Evolutionary conservation across 2,888 invertebrate genomes (phyloP), one percentile per base, ranked within the genome.

Genomic region (Cryptops parisi): DNA sequence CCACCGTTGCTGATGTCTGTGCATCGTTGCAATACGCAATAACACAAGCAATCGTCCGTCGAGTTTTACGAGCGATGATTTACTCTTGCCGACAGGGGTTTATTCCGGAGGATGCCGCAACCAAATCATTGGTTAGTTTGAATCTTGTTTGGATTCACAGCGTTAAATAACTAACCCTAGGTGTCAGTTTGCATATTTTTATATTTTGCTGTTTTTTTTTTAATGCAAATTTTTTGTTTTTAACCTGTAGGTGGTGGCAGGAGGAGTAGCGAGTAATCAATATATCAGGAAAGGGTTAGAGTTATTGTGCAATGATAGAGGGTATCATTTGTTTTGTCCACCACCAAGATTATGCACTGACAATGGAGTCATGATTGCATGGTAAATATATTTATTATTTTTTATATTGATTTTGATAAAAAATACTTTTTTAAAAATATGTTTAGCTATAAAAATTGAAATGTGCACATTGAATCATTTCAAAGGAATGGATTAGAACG

Each of bases 361-460:
- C 68, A 98, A 98, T 76, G 98, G 97, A 5, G 78, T 93, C 27
- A 98, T 98, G 98, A 88, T 98, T 62, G 97, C 97, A 19, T 97
- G 97, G 72, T 62, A 47, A 43, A 54, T 53, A 17, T 33, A 24
- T 21, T 38, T 9, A 45, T 49, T 44, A 3, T 5, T 33, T 52
- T 4, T n/a, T n/a, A n/a, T n/a, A n/a, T n/a, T n/a, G n/a, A n/a
- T n/a, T n/a, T n/a, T n/a, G n/a, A n/a, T n/a, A n/a, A n/a, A n/a
- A n/a, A n/a, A n/a, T n/a, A n/a, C n/a, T n/a, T n/a, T n/a, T n/a
- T n/a, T n/a, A n/a, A n/a, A n/a, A n/a, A n/a, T n/a, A n/a, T n/a
- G n/a, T n/a, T n/a, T n/a, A n/a, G n/a, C n/a, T n/a, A n/a, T n/a
- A n/a, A n/a, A n/a, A n/a, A n/a, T n/a, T n/a, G n/a, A n/a, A n/a